Evolutionary conservation across 2,888 invertebrate species (phyloP).

Genomic region (Pomacea canaliculata): DNA sequence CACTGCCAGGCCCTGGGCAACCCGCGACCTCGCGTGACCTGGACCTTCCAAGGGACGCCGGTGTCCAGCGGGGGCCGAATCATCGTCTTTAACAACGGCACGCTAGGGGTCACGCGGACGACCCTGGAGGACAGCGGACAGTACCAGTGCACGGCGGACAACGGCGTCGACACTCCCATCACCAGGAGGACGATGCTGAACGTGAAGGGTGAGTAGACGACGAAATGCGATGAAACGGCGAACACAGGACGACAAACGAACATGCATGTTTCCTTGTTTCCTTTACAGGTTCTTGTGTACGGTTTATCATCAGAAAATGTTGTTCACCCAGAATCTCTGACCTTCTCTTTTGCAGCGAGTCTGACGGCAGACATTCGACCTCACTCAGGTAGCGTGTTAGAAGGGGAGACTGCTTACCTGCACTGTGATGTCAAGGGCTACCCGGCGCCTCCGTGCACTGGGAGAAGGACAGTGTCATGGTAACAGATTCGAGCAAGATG

Average conservation of each 20-base stretch:
- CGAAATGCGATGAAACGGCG: too few relatives aligned
- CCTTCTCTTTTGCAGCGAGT: slow-evolving; percentile 40
- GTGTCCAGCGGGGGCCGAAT: slow-evolving; percentile 21
- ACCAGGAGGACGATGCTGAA: slow-evolving; percentile 77
- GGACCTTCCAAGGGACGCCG: slow-evolving; percentile 48
- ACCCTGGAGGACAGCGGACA: slow-evolving; percentile 80
- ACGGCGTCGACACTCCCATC: slow-evolving; percentile 79
- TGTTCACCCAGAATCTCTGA: too few relatives aligned
- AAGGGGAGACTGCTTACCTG: slow-evolving; percentile 55
- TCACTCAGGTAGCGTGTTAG: slow-evolving; percentile 48
- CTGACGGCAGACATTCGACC: slow-evolving; percentile 51
- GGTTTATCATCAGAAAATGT: too few relatives aligned
- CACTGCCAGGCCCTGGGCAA: slow-evolving; percentile 63
- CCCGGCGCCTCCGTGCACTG: slow-evolving; percentile 52
- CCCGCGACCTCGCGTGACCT: slow-evolving; percentile 55
- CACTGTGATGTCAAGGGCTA: slow-evolving; percentile 59
- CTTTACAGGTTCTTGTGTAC: too few relatives aligned
- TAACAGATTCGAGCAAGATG: slow-evolving; percentile 42
- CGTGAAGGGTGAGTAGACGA: slow-evolving; percentile 79
- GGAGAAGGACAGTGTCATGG: slow-evolving; percentile 51
- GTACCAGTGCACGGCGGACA: slow-evolving; percentile 87
- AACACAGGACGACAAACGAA: neutral
- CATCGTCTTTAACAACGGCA: slow-evolving; percentile 72
- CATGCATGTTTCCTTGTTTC: neutral
- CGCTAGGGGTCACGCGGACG: slow-evolving; percentile 79